These are phyloP conservation scores for Drosophila histrio DNA, from an alignment of 2,888 invertebrate species.

Conservation along the genomic window DNA sequence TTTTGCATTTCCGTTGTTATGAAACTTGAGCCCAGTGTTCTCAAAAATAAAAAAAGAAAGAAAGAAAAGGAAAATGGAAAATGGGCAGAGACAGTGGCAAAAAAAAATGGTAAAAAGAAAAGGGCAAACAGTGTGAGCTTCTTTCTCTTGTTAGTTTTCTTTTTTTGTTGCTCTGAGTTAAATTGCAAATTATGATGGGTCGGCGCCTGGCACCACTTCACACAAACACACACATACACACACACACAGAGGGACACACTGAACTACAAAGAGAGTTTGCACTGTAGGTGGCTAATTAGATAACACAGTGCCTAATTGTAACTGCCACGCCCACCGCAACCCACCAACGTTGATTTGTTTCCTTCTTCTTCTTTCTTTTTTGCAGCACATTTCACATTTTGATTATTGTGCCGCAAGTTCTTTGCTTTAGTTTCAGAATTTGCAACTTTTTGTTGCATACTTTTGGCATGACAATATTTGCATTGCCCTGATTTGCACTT, in stretches of 20 bases:
- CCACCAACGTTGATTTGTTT: slow-evolving; percentile 24
- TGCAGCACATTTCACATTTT: slow-evolving; percentile 30
- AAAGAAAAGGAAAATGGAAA: slow-evolving; percentile 4
- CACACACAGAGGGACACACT: slow-evolving; percentile 35
- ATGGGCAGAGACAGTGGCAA: no score
- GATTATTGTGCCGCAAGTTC: slow-evolving; percentile 51
- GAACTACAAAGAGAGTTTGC: slow-evolving; percentile 27
- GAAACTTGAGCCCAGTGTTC: slow-evolving; percentile 68
- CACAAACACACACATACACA: slow-evolving; percentile 55
- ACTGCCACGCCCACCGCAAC: slow-evolving; percentile 53
- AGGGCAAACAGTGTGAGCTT: slow-evolving; percentile 35
- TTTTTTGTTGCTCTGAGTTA: slow-evolving; percentile 44
- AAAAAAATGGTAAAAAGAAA: slow-evolving; percentile 18
- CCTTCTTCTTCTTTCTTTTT: slow-evolving; percentile 34
- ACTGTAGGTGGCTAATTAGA: slow-evolving; percentile 82
- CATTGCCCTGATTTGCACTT: slow-evolving; percentile 57
- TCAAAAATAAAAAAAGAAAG: slow-evolving; percentile 24
- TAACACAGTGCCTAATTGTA: slow-evolving; percentile 82
- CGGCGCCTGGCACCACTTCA: slow-evolving; percentile 84
- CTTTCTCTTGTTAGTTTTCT: slow-evolving; percentile 28
- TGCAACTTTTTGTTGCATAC: slow-evolving; percentile 46
- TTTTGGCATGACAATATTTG: slow-evolving; percentile 52
- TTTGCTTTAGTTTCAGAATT: slow-evolving; percentile 33
- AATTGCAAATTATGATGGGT: slow-evolving; percentile 79
- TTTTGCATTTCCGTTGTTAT: slow-evolving; percentile 77